phyloP scores from a whole-genome alignment of 30 jellyfish, hydroid and myxozoan genomes.

The Hydra vulgaris region DNA sequence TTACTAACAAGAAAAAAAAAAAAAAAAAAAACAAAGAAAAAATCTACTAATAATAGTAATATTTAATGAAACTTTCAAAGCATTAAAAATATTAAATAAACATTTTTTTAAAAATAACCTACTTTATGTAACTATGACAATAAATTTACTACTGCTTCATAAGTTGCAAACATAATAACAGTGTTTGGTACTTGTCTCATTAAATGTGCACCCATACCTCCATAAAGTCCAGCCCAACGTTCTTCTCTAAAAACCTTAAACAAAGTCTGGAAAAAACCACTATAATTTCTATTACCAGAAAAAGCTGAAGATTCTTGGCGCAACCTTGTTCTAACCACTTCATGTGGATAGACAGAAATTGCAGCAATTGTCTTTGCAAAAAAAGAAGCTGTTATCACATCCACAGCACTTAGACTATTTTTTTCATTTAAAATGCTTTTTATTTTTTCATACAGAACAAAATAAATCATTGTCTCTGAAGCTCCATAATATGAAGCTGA shows the following conservation, averaged over 20 bases:
- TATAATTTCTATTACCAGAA: slow-evolving; percentile 49
- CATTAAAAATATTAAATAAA: too few species aligned
- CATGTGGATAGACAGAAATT: slow-evolving; percentile 91
- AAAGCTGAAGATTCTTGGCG: slow-evolving; percentile 66
- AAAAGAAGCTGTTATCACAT: slow-evolving; percentile 57
- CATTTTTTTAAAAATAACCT: too few species aligned
- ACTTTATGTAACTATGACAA: slow-evolving; percentile 29
- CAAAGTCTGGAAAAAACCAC: slow-evolving; percentile 82
- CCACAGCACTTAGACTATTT: slow-evolving; percentile 40
- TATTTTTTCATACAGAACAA: slow-evolving; percentile 69
- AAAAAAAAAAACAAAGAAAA: too few species aligned
- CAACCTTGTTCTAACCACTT: slow-evolving; percentile 95
- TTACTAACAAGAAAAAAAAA: too few species aligned
- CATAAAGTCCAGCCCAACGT: slow-evolving; percentile 85
- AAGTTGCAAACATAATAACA: slow-evolving; percentile 79
- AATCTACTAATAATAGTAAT: too few species aligned
- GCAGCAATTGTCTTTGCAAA: slow-evolving; percentile 69
- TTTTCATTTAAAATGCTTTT: slow-evolving; percentile 35
- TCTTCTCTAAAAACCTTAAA: slow-evolving; percentile 75
- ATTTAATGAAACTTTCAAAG: too few species aligned
- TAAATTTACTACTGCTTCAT: slow-evolving; percentile 67
- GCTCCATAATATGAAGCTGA: slow-evolving; percentile 95
- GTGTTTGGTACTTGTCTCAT: slow-evolving; percentile 93
- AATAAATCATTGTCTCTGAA: slow-evolving; percentile 79
- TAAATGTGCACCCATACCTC: slow-evolving; percentile 96